Conservation (phyloP, 2,888 invertebrate species). For the Carterocephalus palaemon region DNA sequence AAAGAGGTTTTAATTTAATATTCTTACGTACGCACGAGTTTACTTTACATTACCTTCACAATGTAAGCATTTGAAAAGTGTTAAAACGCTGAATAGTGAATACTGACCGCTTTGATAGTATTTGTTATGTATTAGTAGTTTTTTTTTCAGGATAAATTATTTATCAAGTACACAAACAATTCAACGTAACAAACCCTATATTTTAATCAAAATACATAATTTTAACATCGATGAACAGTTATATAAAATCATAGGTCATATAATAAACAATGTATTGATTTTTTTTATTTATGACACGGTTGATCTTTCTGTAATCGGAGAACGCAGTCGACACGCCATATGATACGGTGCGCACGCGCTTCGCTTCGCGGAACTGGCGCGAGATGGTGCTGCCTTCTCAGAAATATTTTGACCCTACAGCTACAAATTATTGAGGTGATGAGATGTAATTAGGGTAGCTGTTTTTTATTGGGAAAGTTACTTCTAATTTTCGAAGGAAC, state of each 20-base stretch:
- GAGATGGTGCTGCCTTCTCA: conserved; percentile 45
- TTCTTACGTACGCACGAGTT: too few relatives aligned
- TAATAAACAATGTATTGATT: neutral
- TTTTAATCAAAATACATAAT: too few relatives aligned
- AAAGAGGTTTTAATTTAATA: too few relatives aligned
- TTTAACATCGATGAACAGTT: neutral
- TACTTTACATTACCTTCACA: too few relatives aligned
- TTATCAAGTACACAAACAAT: too few relatives aligned
- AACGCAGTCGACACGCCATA: conserved; percentile 34
- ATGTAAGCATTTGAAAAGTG: too few relatives aligned
- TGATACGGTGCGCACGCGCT: conserved; percentile 41
- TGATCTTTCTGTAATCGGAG: conserved; percentile 39
- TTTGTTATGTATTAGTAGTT: too few relatives aligned
- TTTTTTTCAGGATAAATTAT: too few relatives aligned
- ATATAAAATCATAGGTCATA: neutral
- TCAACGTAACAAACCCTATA: too few relatives aligned
- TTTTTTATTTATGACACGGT: conserved; percentile 31
- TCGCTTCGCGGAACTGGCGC: conserved; percentile 46
- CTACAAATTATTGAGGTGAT: conserved; percentile 25
- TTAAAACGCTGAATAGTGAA: too few relatives aligned
- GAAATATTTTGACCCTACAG: conserved; percentile 41
- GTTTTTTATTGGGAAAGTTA: conserved; percentile 3
- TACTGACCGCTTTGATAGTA: too few relatives aligned
- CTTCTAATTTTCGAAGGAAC: conserved; percentile 1
- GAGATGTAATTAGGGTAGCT: conserved; percentile 15